phyloP scores from a whole-genome alignment of 2,888 invertebrate genomes.

The Lathronympha strigana region DNA sequence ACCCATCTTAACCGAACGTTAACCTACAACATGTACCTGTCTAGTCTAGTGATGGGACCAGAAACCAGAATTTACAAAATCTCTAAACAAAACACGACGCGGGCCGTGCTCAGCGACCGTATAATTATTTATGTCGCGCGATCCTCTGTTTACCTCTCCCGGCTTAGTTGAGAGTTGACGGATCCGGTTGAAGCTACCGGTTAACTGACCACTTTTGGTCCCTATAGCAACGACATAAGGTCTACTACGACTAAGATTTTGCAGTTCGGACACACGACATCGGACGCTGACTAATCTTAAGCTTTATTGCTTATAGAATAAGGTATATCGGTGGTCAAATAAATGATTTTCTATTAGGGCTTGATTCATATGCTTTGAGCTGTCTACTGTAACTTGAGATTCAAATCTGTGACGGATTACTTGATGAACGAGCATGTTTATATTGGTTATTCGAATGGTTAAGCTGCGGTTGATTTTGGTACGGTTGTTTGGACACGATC shows the following conservation, averaged over 20 bases:
- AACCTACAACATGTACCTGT: too few relatives aligned
- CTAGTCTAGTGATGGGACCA: background rate
- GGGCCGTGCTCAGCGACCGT: slow-evolving; percentile 58
- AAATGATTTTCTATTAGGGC: too few relatives aligned
- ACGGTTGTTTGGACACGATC: background rate
- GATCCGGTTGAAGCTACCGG: background rate
- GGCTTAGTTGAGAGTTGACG: slow-evolving; percentile 40
- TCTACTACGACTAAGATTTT: too few relatives aligned
- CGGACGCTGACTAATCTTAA: too few relatives aligned
- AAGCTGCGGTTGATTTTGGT: background rate
- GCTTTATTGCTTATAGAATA: too few relatives aligned
- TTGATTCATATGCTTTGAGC: too few relatives aligned
- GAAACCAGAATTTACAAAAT: background rate
- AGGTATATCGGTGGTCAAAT: too few relatives aligned
- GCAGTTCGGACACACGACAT: too few relatives aligned
- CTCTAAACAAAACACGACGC: background rate
- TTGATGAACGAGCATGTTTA: background rate
- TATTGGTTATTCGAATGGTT: background rate
- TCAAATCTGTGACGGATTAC: background rate
- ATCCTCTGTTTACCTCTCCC: slow-evolving; percentile 48
- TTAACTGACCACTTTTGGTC: background rate
- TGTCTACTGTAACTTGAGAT: background rate
- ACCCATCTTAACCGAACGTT: too few relatives aligned
- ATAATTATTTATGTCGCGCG: slow-evolving; percentile 67
- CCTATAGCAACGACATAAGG: background rate